phyloP scores from a whole-genome alignment of 64 coral and sea anemone species.

The Acropora tenuis region DNA sequence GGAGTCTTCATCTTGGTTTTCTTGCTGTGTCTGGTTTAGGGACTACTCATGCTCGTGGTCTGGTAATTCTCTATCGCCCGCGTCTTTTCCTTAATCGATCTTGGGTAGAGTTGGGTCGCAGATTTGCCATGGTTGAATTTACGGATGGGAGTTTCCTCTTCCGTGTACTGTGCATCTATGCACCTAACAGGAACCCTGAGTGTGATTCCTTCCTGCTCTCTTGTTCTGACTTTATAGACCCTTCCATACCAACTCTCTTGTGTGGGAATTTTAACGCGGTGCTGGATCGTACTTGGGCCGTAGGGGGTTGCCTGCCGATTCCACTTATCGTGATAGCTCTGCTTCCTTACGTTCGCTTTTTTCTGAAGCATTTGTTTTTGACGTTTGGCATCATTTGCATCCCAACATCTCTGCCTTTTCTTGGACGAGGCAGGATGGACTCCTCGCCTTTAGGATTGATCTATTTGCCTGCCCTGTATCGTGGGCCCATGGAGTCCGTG shows the following conservation, averaged over 20 bases:
- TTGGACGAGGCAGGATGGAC: background rate
- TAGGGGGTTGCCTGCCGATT: no score
- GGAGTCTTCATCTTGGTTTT: background rate
- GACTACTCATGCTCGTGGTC: background rate
- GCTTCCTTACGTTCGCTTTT: background rate
- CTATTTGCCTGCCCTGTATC: background rate
- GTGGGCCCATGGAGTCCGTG: background rate
- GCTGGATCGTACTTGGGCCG: background rate
- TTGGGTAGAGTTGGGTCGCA: no score
- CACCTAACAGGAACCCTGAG: background rate
- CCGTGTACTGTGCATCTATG: background rate
- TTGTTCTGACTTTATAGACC: background rate
- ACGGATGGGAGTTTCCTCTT: background rate
- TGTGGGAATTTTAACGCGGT: no score
- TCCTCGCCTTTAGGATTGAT: background rate
- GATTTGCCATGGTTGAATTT: background rate
- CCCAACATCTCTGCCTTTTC: background rate
- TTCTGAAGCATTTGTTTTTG: background rate
- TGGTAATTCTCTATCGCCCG: background rate
- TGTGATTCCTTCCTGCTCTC: background rate
- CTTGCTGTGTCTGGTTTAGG: background rate
- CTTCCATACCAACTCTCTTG: no score
- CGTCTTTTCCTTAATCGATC: no score
- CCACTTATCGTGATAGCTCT: background rate
- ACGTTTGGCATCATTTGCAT: background rate